Percentiles rank a stretch among this genome's conserved stretches.
These are phyloP conservation scores for Hippocampus kuda DNA, from an alignment of 2,797 vertebrate species.

Conservation along the genomic window DNA sequence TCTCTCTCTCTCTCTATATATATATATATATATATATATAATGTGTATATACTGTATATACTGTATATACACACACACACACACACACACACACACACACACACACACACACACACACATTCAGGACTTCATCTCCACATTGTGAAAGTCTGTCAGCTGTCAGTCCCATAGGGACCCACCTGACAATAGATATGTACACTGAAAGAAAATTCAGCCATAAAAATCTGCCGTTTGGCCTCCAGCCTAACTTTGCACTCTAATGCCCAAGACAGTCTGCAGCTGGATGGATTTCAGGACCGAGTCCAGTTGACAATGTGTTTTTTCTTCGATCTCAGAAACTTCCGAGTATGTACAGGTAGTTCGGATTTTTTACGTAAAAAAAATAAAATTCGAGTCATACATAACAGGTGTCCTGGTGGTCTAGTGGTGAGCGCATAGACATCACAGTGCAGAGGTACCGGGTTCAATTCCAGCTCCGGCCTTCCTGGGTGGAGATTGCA, in stretches of 20 bases:
- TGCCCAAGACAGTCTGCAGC: conserved; percentile 31
- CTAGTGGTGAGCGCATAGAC: too few relatives aligned
- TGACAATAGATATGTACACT: not conserved
- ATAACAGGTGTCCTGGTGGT: too few relatives aligned
- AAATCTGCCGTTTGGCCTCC: conserved; percentile 15
- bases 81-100: too few relatives aligned
- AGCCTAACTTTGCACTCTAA: conserved; percentile 25
- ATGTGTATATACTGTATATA: too few relatives aligned
- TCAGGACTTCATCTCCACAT: conserved; percentile 2
- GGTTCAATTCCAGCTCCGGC: too few relatives aligned
- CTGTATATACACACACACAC: too few relatives aligned
- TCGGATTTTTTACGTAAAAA: too few relatives aligned
- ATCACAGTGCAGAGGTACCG: too few relatives aligned
- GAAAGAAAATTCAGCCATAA: conserved; percentile 17
- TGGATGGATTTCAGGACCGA: conserved; percentile 34
- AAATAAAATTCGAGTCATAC: too few relatives aligned
- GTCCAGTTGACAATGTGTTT: conserved; percentile 22
- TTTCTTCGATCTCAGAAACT: conserved; percentile 18
- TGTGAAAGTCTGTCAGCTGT: not conserved
- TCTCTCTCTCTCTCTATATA: too few relatives aligned
- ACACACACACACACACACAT: too few relatives aligned
- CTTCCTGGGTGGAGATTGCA: conserved; percentile 13
- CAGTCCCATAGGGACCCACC: not conserved
- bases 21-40: too few relatives aligned
- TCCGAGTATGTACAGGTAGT: conserved; percentile 9